phyloP scores from a whole-genome alignment of 2,113 vertebrate species.

The Nestor notabilis region DNA sequence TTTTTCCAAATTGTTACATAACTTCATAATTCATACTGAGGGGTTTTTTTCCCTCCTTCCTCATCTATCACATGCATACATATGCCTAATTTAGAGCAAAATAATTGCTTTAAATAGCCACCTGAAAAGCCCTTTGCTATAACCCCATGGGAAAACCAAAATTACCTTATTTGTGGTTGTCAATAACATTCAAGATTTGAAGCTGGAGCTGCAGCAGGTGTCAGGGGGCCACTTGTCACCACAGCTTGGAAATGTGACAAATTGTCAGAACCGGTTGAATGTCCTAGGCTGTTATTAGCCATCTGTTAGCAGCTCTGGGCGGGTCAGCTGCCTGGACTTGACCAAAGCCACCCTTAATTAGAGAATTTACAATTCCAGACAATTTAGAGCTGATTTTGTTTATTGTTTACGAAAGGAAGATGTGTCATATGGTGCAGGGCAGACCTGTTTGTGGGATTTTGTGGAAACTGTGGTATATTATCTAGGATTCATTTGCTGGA shows the following conservation, averaged over 20 bases:
- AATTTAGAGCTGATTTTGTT: constrained; percentile 3
- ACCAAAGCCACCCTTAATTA: constrained; percentile 25
- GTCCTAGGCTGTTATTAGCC: constrained; percentile 62
- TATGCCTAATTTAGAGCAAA: not conserved
- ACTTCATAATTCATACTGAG: constrained; percentile 2
- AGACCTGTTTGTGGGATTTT: not conserved
- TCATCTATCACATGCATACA: not conserved
- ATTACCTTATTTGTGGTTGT: not conserved
- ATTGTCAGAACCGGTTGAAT: not conserved
- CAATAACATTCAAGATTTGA: not conserved
- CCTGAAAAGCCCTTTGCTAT: not conserved
- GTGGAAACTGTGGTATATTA: not conserved
- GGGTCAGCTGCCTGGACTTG: constrained; percentile 49
- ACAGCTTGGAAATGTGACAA: constrained; percentile 59
- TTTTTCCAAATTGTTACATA: constrained; percentile 44
- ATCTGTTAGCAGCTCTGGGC: constrained; percentile 47
- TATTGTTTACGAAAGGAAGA: not conserved
- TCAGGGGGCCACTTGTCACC: constrained; percentile 41
- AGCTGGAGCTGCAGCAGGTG: constrained; percentile 47
- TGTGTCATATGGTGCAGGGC: not conserved
- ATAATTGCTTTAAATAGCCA: not conserved
- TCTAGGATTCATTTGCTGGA: not conserved
- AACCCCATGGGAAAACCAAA: not conserved
- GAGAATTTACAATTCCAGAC: not conserved
- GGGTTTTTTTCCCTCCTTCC: not conserved